phyloP scores from a whole-genome alignment of 2,888 invertebrate genomes.

The Formica aserva region DNA sequence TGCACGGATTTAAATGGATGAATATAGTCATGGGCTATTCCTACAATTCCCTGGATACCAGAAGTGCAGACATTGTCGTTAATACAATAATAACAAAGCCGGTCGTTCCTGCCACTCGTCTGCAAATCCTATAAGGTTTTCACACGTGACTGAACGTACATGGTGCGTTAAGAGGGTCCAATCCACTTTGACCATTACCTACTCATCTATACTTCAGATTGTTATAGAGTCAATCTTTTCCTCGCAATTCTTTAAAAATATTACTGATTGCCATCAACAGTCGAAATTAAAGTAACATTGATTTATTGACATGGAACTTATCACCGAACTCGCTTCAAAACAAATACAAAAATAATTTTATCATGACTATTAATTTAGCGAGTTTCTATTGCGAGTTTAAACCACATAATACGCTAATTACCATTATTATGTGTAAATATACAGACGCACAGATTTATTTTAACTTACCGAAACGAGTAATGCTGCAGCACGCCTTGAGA shows the following conservation, averaged over 20 bases:
- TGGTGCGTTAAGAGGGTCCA: conserved; percentile 71
- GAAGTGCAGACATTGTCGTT: conserved; percentile 64
- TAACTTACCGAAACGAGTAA: conserved; percentile 88
- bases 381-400: not conserved
- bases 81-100: conserved; percentile 69
- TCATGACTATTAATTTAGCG: not conserved
- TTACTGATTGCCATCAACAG: conserved; percentile 5
- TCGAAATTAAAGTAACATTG: not conserved
- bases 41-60: conserved; percentile 29
- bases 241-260: not conserved
- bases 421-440: not conserved
- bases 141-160: conserved; percentile 66
- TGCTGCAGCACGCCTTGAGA: conserved; percentile 88
- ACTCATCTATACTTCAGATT: conserved; percentile 25
- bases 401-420: not conserved
- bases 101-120: conserved; percentile 48
- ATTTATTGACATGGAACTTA: not conserved
- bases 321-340: not conserved
- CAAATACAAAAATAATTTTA: not conserved
- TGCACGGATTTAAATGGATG: conserved; percentile 59
- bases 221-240: conserved; percentile 19
- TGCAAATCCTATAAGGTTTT: conserved; percentile 70
- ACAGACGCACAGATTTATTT: not conserved
- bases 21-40: conserved; percentile 59
- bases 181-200: conserved; percentile 31